phyloP scores from a whole-genome alignment of 2,113 vertebrate species.

The Channa maculata region DNA sequence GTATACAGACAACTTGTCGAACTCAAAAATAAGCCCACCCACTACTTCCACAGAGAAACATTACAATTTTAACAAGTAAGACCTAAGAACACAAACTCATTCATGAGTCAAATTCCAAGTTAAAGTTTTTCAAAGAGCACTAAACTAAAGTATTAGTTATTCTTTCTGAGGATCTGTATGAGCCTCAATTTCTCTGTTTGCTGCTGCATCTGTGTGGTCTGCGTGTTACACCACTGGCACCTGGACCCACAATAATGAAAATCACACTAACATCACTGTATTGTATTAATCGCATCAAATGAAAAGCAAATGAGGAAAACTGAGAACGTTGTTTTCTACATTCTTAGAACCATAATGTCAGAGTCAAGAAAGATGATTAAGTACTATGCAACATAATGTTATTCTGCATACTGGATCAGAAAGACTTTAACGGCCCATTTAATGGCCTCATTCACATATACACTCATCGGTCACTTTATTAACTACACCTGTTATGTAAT shows the following conservation, averaged over 20 bases:
- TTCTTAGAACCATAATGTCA: no score
- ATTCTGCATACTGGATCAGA: background rate
- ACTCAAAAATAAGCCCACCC: background rate
- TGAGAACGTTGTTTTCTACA: background rate
- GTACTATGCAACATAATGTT: background rate
- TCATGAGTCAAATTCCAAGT: background rate
- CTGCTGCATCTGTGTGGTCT: conserved; percentile 26
- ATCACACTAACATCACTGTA: background rate
- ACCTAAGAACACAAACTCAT: background rate
- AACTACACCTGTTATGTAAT: no score
- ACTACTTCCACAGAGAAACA: conserved; percentile 9
- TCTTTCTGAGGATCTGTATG: background rate
- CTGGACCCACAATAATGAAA: background rate
- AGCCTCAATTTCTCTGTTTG: background rate
- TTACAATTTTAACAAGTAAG: background rate
- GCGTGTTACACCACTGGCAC: background rate
- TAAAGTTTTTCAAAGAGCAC: conserved; percentile 9
- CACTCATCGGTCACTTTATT: no score
- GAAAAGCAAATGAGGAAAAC: no score
- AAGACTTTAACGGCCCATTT: background rate
- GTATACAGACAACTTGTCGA: no score
- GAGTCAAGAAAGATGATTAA: background rate
- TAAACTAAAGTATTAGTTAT: background rate
- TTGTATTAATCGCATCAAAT: background rate
- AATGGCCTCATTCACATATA: no score